Evolutionary conservation across 2,113 vertebrate genomes (phyloP).

Genomic region (Colinus virginianus): DNA sequence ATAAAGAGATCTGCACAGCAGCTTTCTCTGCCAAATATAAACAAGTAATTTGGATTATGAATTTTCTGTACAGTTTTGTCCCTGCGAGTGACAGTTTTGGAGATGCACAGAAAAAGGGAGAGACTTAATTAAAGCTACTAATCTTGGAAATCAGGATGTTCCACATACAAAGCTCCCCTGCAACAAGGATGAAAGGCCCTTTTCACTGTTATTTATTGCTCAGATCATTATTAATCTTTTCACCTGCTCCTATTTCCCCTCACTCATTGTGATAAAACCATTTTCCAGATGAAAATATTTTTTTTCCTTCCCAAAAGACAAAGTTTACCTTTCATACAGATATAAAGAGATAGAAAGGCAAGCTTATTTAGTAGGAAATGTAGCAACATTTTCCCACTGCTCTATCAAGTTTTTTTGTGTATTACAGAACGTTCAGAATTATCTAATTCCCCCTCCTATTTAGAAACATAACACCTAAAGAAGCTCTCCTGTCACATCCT

Average conservation of each 20-base stretch:
- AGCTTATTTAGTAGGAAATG: not conserved
- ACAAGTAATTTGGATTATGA: not conserved
- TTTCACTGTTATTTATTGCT: not conserved
- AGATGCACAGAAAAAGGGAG: not conserved
- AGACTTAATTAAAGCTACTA: constrained; percentile 30
- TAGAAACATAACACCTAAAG: not conserved
- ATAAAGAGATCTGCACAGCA: not conserved
- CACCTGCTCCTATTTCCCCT: not conserved
- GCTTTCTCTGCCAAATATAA: not conserved
- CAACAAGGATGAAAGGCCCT: not conserved
- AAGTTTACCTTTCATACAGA: not conserved
- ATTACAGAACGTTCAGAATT: not conserved
- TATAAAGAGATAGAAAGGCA: not conserved
- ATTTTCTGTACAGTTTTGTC: not conserved
- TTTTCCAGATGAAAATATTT: not conserved
- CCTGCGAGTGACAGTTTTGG: not conserved
- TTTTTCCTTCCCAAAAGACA: not conserved
- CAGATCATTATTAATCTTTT: not conserved
- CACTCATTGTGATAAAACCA: not conserved
- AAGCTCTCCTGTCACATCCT: not conserved
- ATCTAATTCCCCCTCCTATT: not conserved
- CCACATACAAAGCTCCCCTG: not conserved
- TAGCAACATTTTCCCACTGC: not conserved
- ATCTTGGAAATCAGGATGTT: not conserved
- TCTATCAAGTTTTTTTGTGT: not conserved